phyloP scores from a whole-genome alignment of 2,888 invertebrate species.

The Silvanus unidentatus region DNA sequence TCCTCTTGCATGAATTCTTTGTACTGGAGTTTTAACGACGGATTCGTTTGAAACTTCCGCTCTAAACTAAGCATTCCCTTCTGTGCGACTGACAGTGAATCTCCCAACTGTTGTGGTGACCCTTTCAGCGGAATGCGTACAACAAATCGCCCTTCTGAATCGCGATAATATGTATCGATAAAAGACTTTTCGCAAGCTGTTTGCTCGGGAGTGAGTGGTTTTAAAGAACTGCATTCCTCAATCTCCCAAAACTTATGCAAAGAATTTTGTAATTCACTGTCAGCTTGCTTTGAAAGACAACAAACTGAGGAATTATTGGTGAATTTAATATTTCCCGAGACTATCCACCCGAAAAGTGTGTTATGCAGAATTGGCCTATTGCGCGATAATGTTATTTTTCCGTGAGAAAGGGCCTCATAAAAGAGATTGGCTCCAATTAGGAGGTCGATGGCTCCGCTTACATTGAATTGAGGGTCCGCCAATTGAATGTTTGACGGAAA shows the following conservation, averaged over 20 bases:
- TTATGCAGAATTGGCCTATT: too few species aligned
- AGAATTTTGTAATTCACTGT: too few species aligned
- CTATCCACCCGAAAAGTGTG: too few species aligned
- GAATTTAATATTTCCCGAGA: too few species aligned
- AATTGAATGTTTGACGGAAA: not conserved
- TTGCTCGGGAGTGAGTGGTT: not conserved
- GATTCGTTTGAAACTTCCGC: not conserved
- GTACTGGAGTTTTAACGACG: not conserved
- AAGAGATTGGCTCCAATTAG: not conserved
- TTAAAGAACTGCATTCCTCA: not conserved
- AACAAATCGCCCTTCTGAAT: not conserved
- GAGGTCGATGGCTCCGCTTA: not conserved
- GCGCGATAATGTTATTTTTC: slow-evolving; percentile 9
- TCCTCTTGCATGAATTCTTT: not conserved
- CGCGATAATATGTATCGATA: not conserved
- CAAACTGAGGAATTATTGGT: too few species aligned
- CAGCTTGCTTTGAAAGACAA: too few species aligned
- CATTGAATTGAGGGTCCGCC: not conserved
- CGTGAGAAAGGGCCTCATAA: too few species aligned
- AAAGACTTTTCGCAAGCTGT: not conserved
- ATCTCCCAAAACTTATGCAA: slow-evolving; percentile 1
- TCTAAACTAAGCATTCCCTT: not conserved
- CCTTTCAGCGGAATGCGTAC: not conserved
- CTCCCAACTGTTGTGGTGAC: not conserved
- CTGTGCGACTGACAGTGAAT: not conserved